A percentile compares a stretch with the other conserved stretches of the same genome.
Evolutionary conservation across 2,797 vertebrate species (phyloP).

Genomic region (Microctenopoma stevenorrisi): DNA sequence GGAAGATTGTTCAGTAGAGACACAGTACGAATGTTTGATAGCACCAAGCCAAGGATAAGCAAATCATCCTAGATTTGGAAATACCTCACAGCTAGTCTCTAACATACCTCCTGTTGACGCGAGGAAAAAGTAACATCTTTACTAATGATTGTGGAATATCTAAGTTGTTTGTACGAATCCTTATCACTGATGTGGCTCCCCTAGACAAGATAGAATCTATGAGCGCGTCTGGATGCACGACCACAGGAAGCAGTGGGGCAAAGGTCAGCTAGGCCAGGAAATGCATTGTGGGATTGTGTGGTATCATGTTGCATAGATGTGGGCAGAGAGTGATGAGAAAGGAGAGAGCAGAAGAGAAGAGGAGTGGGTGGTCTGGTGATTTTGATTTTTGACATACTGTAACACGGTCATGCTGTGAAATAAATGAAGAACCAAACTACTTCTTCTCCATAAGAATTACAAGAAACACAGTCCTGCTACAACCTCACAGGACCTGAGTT

Average conservation of each 20-base stretch:
- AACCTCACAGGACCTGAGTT: conserved; percentile 20
- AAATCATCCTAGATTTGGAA: conserved; percentile 46
- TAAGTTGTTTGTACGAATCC: conserved; percentile 20
- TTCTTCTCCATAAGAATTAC: conserved; percentile 19
- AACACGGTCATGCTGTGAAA: conserved; percentile 7
- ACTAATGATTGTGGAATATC: conserved; percentile 7
- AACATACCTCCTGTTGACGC: conserved; percentile 24
- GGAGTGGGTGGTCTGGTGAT: conserved; percentile 56
- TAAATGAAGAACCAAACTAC: conserved; percentile 8
- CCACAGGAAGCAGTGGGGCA: conserved; percentile 60
- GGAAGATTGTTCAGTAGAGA: conserved; percentile 28
- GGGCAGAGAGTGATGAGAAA: conserved; percentile 34
- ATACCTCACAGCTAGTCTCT: conserved; percentile 20
- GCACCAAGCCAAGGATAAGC: conserved; percentile 34
- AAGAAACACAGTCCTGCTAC: conserved; percentile 22
- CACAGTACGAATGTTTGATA: conserved; percentile 25
- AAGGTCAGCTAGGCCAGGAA: conserved; percentile 62
- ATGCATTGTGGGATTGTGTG: conserved; percentile 49
- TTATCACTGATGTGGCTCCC: conserved; percentile 28
- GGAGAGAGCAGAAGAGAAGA: conserved; percentile 19
- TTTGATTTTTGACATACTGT: conserved; percentile 21
- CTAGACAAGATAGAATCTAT: conserved; percentile 32
- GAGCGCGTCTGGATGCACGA: conserved; percentile 45
- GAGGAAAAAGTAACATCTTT: conserved; percentile 24
- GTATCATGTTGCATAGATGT: conserved; percentile 59